Base-by-base conservation (phyloP, 2,888 invertebrate genomes). In the Leptinotarsa tumamoca region DNA sequence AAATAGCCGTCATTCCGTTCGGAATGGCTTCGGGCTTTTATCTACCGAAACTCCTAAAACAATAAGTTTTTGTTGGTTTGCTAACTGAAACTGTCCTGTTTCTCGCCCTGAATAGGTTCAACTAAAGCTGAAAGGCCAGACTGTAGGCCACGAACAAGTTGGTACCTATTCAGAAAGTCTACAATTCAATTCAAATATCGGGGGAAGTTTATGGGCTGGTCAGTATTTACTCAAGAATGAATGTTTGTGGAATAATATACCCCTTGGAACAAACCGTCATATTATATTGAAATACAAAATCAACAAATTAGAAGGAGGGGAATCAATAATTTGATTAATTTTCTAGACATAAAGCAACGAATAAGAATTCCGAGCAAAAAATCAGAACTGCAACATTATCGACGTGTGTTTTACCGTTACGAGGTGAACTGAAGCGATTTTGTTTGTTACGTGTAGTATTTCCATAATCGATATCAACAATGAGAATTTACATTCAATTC, bases 51-150 rank as follows among this genome's bases (percentile, higher is more conserved):
- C 43, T 63, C 33, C 43, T n/a, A n/a, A 4, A 43, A 63, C 63
- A 63, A 63, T 33, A 43, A n/a, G 63, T 63, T 63, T 61, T 63
- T 43, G 63, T 63, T 43, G 43, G 63, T 63, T n/a, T 18, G 58
- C 58, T 23, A 27, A 58, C 33, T 63, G 63, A 43, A 58, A 63
- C 63, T n/a, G 63, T 43, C n/a, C 17, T 43, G 63, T 63, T 63
- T 58, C 23, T 23, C 58, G 43, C 43, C 63, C 27, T 23, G 15
- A 33, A 15, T 33, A 7, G n/a, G 43, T 61, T n/a, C 3, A 54
- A 18, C 54, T 3, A 7, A 18, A 18, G 18, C n/a, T n/a, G 54
- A 54, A 54, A 10, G 54, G 54, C 17, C 17, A 17, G 54, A 54
- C 54, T 54, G 54, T 10, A 18, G 54, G 61, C 27, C 23, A 27